A percentile compares a stretch with the other conserved stretches of the same genome.
Conservation (phyloP, 2,113 vertebrate species). For the Fulmarus glacialis region DNA sequence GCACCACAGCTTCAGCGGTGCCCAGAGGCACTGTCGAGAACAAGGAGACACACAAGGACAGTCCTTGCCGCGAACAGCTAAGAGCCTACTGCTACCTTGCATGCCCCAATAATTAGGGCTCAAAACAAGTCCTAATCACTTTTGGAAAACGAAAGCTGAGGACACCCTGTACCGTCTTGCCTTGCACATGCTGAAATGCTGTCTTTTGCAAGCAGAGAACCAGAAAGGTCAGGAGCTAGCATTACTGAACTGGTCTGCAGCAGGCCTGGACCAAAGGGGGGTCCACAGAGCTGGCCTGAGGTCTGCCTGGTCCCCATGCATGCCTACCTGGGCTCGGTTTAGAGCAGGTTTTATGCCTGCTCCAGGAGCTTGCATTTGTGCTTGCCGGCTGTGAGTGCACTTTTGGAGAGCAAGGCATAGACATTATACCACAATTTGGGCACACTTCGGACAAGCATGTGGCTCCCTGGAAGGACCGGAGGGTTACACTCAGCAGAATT, state of each 20-base stretch:
- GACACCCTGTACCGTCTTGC: background rate
- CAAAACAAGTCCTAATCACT: background rate
- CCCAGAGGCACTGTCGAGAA: background rate
- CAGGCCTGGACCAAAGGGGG: background rate
- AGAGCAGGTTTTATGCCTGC: background rate
- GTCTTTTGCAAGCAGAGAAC: background rate
- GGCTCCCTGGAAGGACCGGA: background rate
- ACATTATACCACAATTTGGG: background rate
- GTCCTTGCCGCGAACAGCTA: background rate
- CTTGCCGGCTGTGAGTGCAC: background rate
- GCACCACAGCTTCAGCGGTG: background rate
- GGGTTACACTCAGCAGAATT: background rate
- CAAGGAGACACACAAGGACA: background rate
- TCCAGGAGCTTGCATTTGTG: background rate
- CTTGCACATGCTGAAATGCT: fast-evolving
- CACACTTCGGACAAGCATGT: background rate
- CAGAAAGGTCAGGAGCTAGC: background rate
- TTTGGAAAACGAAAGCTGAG: background rate
- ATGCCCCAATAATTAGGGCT: background rate
- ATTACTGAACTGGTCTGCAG: background rate
- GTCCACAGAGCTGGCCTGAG: background rate
- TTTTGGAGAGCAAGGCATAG: background rate
- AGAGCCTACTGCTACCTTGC: background rate
- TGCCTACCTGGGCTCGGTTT: background rate
- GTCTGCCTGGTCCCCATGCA: background rate